A percentile compares a stretch with the other conserved stretches of the same genome.
Evolutionary conservation across 37 sponge, comb jelly and placozoan genomes (phyloP).

Genomic region (Diacarnus erythraeanus): DNA sequence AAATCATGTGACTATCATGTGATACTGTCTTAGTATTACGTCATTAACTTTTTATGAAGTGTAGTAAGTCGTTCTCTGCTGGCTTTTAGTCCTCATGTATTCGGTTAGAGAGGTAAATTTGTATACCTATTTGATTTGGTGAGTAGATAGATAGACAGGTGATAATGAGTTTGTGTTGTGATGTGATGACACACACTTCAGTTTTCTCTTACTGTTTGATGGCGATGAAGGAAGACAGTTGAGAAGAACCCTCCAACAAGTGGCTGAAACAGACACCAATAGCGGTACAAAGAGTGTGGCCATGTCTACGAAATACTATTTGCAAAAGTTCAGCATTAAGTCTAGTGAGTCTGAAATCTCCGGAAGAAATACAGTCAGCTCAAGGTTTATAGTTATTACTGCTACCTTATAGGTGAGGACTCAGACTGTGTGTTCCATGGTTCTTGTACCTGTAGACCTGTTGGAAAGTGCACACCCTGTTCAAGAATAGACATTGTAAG

Average conservation of each 20-base stretch:
- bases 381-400: too few species aligned
- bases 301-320: background rate
- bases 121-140: background rate
- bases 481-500: constrained; percentile 46
- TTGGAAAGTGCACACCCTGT: constrained; percentile 47
- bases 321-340: background rate
- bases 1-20: too few species aligned
- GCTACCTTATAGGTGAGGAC: background rate
- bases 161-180: too few species aligned
- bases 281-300: background rate
- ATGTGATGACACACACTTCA: too few species aligned
- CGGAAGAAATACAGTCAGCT: too few species aligned
- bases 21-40: too few species aligned
- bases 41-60: too few species aligned
- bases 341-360: too few species aligned
- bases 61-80: too few species aligned
- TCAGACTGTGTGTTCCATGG: too few species aligned
- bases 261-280: background rate
- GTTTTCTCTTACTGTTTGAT: background rate
- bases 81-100: too few species aligned
- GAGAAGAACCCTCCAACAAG: background rate
- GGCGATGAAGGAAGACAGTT: background rate
- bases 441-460: constrained; percentile 5
- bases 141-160: background rate
- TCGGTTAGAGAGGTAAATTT: too few species aligned